Evolutionary conservation across 2,797 vertebrate genomes (phyloP), one percentile per base, ranked within the genome.

Genomic region (Gallirallus australis): DNA sequence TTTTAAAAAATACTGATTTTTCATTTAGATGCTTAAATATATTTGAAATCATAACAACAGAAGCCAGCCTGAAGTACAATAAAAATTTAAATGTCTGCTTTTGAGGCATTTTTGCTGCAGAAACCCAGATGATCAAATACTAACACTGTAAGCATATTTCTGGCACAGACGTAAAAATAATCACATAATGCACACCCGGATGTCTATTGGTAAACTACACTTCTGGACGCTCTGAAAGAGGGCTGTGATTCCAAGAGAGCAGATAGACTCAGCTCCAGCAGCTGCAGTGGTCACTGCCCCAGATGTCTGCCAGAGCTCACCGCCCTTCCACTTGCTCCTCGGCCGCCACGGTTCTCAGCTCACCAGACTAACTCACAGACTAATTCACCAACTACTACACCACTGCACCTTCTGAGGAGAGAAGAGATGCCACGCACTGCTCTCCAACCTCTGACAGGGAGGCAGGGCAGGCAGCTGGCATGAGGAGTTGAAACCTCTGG

Each of bases 51-150:
- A 82, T 73, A 95, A 96, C 94, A 96, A 96, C 75, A 93, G 92
- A 97, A 97, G 92, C 90, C 94, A 96, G 94, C 78, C 71, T 84
- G 94, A 95, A 97, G 96, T 95, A 93, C 61, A 93, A 93, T 56
- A 31, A 56, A 97, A 90, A 72, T 45, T 52, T 40, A 78, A 61
- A 72, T 71, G 61, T 89, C 86, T 94, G 76, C 48, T 93, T 92
- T 96, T 47, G 45, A 93, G 79, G 80, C 39, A 75, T 37, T 92
- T 93, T 94, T 93, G 31, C 86, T 90, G 81, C 53, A 92, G 33
- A 66, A 94, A 87, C 39, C 60, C 42, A 82, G 8, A 31, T 87
- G 35, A 83, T 95, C 63, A 83, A 86, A 68, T 59, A 23, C 68
- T 95, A 90, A 81, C 77, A 61, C 37, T 52, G 53, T 64, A 93